Conservation (phyloP, 2,797 vertebrate species). For the Peromyscus melanophrys region DNA sequence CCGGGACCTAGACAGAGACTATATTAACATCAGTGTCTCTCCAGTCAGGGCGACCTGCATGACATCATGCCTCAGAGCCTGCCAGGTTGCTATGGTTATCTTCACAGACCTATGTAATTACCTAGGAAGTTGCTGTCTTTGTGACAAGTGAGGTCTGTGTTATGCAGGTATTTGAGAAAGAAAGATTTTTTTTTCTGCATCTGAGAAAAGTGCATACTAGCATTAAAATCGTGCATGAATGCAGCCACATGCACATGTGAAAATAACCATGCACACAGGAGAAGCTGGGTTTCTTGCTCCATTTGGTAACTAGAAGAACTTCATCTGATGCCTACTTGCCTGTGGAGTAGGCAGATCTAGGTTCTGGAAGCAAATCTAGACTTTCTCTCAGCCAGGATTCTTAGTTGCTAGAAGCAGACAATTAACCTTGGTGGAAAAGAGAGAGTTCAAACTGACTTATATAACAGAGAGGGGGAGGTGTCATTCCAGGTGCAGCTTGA, state of each 20-base stretch:
- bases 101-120: slow-evolving; percentile 86
- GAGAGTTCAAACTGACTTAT: background rate
- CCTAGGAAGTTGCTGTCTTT: slow-evolving; percentile 81
- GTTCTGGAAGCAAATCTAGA: slow-evolving; percentile 10
- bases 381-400: background rate
- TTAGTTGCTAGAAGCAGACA: slow-evolving; percentile 22
- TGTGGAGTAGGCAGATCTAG: background rate
- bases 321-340: background rate
- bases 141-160: slow-evolving; percentile 71
- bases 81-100: slow-evolving; percentile 88
- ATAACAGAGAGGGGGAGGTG: background rate
- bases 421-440: background rate
- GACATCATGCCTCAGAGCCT: slow-evolving; percentile 79
- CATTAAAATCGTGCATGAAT: background rate
- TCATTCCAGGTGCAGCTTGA: background rate
- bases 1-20: slow-evolving; percentile 68
- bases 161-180: slow-evolving; percentile 82
- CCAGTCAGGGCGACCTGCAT: slow-evolving; percentile 78
- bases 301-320: background rate
- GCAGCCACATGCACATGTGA: background rate
- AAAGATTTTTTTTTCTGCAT: slow-evolving; percentile 71
- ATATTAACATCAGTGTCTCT: slow-evolving; percentile 76
- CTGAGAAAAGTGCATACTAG: slow-evolving; percentile 73
- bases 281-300: background rate
- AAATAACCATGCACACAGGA: background rate